phyloP scores from a whole-genome alignment of 2,113 vertebrate genomes.

The Glareola pratincola region DNA sequence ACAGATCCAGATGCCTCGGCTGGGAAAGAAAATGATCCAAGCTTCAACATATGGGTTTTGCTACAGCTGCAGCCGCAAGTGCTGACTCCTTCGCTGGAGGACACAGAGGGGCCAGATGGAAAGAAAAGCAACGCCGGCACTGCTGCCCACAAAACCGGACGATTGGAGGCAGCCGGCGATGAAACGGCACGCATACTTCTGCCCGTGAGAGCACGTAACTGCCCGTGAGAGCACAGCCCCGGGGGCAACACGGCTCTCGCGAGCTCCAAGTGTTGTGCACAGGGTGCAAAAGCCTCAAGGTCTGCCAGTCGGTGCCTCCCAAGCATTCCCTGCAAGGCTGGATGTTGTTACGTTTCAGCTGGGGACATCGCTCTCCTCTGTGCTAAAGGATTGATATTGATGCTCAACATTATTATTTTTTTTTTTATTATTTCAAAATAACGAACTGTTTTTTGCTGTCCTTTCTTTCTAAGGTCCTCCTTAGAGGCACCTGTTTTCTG shows the following conservation, averaged over 20 bases:
- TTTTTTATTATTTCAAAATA: background rate
- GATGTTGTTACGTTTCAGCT: background rate
- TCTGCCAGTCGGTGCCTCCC: background rate
- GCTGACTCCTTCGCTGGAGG: slow-evolving; percentile 46
- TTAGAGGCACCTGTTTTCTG: background rate
- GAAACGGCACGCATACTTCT: background rate
- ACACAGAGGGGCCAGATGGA: slow-evolving; percentile 39
- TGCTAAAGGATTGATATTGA: background rate
- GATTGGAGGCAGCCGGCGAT: background rate
- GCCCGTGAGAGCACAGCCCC: rapidly evolving
- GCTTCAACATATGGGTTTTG: slow-evolving; percentile 10
- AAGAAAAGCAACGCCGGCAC: background rate
- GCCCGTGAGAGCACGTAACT: background rate
- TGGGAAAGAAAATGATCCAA: slow-evolving; percentile 55
- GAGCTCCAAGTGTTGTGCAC: background rate
- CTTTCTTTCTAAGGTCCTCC: background rate
- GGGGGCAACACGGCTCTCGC: background rate
- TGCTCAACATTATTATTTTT: background rate
- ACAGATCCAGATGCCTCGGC: slow-evolving; percentile 36
- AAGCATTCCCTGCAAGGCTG: background rate
- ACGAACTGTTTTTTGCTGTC: background rate
- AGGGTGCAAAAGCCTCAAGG: background rate
- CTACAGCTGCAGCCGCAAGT: slow-evolving; percentile 26
- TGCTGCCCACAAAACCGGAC: background rate
- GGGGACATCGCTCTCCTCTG: background rate